phyloP scores from a whole-genome alignment of 2,797 vertebrate species.

The Macrochelys suwanniensis region DNA sequence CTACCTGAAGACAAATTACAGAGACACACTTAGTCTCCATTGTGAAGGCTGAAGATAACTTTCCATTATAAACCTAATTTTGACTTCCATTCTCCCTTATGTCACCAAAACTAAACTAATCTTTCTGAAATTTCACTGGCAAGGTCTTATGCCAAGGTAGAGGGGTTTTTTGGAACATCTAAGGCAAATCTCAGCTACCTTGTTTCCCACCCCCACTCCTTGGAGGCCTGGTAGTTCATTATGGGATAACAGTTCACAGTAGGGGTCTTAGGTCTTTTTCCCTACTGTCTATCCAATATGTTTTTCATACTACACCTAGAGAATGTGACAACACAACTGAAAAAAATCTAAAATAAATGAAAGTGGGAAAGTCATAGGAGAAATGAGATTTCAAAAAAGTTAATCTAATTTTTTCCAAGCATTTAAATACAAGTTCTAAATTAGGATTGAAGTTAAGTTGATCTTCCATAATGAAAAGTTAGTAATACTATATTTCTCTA shows the following conservation, averaged over 20 bases:
- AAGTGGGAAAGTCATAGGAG: neutral
- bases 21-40: neutral
- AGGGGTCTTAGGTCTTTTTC: neutral
- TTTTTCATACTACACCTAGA: neutral
- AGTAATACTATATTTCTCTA: neutral
- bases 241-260: fast-evolving
- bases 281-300: neutral
- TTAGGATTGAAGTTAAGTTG: neutral
- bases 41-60: neutral
- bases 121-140: neutral
- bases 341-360: neutral
- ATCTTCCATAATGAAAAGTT: neutral
- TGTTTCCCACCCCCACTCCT: too few species aligned
- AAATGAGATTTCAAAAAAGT: neutral
- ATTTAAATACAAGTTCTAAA: neutral
- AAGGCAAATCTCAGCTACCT: neutral
- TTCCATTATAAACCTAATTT: neutral
- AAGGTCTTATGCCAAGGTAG: neutral
- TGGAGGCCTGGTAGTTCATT: neutral
- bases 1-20: neutral
- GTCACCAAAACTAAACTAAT: neutral
- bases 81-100: neutral
- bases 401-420: neutral
- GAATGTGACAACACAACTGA: neutral
- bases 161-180: neutral